A percentile compares a stretch with the other conserved stretches of the same genome.
These are phyloP conservation scores for Pogonognathellus flavescens DNA, from an alignment of 1,140 invertebrate species.

Conservation along the genomic window DNA sequence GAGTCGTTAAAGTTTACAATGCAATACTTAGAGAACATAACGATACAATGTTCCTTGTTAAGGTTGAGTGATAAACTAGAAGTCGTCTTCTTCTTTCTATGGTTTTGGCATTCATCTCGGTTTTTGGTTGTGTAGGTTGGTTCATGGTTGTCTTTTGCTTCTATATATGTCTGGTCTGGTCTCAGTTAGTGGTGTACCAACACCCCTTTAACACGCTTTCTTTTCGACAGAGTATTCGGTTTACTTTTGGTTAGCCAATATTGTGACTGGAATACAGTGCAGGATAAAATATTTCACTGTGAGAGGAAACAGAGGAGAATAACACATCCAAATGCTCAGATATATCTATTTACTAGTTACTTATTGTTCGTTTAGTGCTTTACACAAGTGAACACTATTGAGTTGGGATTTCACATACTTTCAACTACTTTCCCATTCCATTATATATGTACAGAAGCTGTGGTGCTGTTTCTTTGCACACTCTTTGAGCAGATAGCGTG, in stretches of 20 bases:
- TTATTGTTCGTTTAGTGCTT: slow-evolving; percentile 23
- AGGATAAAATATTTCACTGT: slow-evolving; percentile 4
- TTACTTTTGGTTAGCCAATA: slow-evolving; percentile 46
- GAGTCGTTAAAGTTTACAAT: neutral
- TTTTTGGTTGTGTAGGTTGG: neutral
- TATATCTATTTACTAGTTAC: slow-evolving; percentile 20
- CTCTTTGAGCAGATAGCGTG: neutral
- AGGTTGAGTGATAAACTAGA: slow-evolving; percentile 47
- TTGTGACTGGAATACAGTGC: slow-evolving; percentile 35
- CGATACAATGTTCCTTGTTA: slow-evolving; percentile 15
- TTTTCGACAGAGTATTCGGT: slow-evolving; percentile 14
- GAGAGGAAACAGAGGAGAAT: slow-evolving; percentile 31
- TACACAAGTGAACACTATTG: slow-evolving; percentile 25
- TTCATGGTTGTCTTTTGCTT: neutral
- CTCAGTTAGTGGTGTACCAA: slow-evolving; percentile 19
- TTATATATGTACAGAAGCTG: neutral
- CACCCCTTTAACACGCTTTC: slow-evolving; percentile 45
- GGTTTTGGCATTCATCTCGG: slow-evolving; percentile 35
- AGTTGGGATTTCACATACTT: slow-evolving; percentile 46
- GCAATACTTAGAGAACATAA: slow-evolving; percentile 1
- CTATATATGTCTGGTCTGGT: too few species aligned
- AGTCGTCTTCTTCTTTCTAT: slow-evolving; percentile 12
- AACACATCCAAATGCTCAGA: neutral
- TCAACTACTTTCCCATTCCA: slow-evolving; percentile 29
- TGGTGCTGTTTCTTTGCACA: neutral